Evolutionary conservation across 2,797 vertebrate species (phyloP), one percentile per base, ranked within the genome.

Genomic region (Pangasius krempfi): DNA sequence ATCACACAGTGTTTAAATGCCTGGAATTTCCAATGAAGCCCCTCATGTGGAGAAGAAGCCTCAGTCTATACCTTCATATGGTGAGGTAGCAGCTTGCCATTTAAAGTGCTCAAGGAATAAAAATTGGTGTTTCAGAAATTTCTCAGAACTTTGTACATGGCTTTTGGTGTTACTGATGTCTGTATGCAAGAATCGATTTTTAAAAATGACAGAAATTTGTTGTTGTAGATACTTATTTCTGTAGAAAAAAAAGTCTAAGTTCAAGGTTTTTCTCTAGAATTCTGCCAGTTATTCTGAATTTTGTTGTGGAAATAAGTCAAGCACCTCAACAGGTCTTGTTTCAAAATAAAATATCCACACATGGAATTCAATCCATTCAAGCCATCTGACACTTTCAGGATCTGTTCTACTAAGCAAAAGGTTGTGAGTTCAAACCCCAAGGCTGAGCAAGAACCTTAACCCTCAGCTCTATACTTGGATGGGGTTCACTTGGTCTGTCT

Each of bases 31-130:
- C 12, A 2, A 66, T 27, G 30, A 44, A 62, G 37, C 47, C 30
- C n/a, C 27, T 30, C 3, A n/a, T 0, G 6, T 66, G 25, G 20
- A 58, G 20, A 81, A 5, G 54, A 33, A 81, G 56, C 56, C 62
- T 60, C 56, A n/a, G 60, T 64, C 40, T 12, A 64, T 64, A 64
- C 14, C 37, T 64, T 66, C 13, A 18, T 47, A 52, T 68, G n/a
- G 2, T 68, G 58, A 83, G 58, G 25, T 47, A 9, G 80, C 8
- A 83, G 58, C 25, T 62, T 82, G 44, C 18, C 18, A 52, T 10
- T 30, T 84, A 84, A 68, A 68, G 64, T 64, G 58, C 25, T 37
- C 80, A n/a, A 47, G 37, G 3, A 44, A 62, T 82, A 82, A 83
- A 83, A 18, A 47, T n/a, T 44, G 56, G 20, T 81, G 79, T 80